Conservation (phyloP, 2,113 vertebrate species). For the Coreoperca whiteheadi region DNA sequence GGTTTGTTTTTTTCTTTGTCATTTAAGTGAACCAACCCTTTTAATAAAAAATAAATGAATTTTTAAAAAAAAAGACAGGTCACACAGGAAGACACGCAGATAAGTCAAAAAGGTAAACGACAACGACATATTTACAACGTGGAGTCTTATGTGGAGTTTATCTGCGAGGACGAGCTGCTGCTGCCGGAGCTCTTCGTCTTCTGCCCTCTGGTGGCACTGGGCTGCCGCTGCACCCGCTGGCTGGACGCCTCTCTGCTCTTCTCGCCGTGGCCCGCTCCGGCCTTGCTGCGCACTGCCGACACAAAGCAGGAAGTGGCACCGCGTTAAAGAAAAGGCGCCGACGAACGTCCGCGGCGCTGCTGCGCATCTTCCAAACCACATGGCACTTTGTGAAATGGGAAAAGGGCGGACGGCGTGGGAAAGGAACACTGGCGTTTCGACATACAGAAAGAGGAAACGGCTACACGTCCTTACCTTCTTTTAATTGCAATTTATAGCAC, state of each 20-base stretch:
- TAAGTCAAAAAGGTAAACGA: constrained; percentile 15
- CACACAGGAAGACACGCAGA: background rate
- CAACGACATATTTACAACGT: constrained; percentile 56
- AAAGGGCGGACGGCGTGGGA: background rate
- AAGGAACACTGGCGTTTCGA: no score
- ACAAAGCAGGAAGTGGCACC: background rate
- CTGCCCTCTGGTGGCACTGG: constrained; percentile 87
- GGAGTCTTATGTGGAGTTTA: constrained; percentile 72
- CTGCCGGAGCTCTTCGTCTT: constrained; percentile 89
- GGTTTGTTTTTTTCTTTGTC: background rate
- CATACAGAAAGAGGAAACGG: background rate
- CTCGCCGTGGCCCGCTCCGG: constrained; percentile 78
- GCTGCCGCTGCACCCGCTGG: constrained; percentile 89
- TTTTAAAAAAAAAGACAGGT: no score
- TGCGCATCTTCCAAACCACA: background rate
- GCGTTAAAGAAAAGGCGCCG: background rate
- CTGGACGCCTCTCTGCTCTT: constrained; percentile 83
- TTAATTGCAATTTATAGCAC: background rate
- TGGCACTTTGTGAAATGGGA: background rate
- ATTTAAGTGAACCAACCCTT: background rate
- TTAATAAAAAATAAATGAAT: no score
- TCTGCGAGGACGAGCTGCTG: constrained; percentile 86
- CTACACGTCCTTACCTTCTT: background rate
- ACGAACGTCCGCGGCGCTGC: rapidly evolving
- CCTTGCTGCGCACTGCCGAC: constrained; percentile 86